Percentiles rank a stretch among this genome's conserved stretches.
phyloP scores from a whole-genome alignment of 2,113 vertebrate species.

The Tachycineta bicolor region DNA sequence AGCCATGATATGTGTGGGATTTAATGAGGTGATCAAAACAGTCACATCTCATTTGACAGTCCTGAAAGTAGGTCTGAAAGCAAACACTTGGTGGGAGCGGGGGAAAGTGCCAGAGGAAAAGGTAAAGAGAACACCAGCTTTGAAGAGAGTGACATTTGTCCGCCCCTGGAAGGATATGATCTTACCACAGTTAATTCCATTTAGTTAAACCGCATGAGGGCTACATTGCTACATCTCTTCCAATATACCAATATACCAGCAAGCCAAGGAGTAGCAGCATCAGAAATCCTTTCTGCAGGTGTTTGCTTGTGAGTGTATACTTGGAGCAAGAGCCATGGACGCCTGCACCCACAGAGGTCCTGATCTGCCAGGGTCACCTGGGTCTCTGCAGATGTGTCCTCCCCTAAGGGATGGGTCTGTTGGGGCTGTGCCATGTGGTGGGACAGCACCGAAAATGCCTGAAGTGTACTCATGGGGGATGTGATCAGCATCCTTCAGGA shows the following conservation, averaged over 20 bases:
- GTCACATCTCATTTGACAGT: not conserved
- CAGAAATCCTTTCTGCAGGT: not conserved
- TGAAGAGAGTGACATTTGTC: not conserved
- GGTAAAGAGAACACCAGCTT: not conserved
- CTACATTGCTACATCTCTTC: not conserved
- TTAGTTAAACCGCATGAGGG: not conserved
- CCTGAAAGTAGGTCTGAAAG: not conserved
- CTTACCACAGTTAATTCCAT: not conserved
- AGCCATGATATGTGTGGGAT: not conserved
- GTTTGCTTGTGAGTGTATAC: not conserved
- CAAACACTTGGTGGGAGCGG: not conserved
- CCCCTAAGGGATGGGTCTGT: not conserved
- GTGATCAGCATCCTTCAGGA: not conserved
- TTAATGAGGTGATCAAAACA: not conserved
- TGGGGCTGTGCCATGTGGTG: not conserved
- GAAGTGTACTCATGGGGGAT: not conserved
- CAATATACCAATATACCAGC: rapidly evolving
- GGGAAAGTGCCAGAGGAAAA: not conserved
- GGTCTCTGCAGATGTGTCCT: not conserved
- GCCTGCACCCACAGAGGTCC: not conserved
- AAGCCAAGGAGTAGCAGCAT: not conserved
- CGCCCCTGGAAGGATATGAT: not conserved
- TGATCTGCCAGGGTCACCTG: not conserved
- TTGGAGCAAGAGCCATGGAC: not conserved
- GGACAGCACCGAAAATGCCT: not conserved